Evolutionary conservation across 2,797 vertebrate genomes (phyloP), one percentile per base, ranked within the genome.

Genomic region (Rhinatrema bivittatum): DNA sequence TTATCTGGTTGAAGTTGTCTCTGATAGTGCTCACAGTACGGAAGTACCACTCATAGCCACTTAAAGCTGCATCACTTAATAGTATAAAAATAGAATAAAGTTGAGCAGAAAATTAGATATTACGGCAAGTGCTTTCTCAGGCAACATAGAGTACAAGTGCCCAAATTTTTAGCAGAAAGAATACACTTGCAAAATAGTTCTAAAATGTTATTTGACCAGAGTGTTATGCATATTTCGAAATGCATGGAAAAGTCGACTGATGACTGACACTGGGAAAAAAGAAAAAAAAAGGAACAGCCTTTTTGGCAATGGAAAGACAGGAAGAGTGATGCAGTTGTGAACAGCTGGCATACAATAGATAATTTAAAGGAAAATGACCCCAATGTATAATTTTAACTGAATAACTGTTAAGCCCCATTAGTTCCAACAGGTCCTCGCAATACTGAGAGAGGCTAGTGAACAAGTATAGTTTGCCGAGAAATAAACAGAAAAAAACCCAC

Each of bases 361-460:
- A 81, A 82, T 86, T 81, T 82, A 78, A 80, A 67, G 67, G 70
- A 84, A 84, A 86, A 78, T 82, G 81, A 81, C 82, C 84, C 79
- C 84, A 65, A 84, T 82, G 78, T 79, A 60, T 78, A 82, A 81
- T 86, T 86, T 85, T 85, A 81, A 83, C 78, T 83, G 77, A 81
- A 74, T 76, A 83, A 80, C 74, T 84, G 78, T 85, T 82, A 85
- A 76, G 79, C 70, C 53, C 80, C 79, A 82, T 85, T 85, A 84
- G 72, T 70, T 83, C 71, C 74, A 76, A 82, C 54, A 78, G 74
- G 69, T 59, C 60, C 64, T 70, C 64, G 63, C 72, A 79, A 60
- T 53, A 50, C 43, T 0, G 46, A 76, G 58, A 65, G 60, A 20
- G 32, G 65, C 56, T 56, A 67, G 62, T 65, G 56, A 60, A 68